These are phyloP conservation scores for Troides helena DNA, from an alignment of 2,888 invertebrate genomes.

Conservation along the genomic window DNA sequence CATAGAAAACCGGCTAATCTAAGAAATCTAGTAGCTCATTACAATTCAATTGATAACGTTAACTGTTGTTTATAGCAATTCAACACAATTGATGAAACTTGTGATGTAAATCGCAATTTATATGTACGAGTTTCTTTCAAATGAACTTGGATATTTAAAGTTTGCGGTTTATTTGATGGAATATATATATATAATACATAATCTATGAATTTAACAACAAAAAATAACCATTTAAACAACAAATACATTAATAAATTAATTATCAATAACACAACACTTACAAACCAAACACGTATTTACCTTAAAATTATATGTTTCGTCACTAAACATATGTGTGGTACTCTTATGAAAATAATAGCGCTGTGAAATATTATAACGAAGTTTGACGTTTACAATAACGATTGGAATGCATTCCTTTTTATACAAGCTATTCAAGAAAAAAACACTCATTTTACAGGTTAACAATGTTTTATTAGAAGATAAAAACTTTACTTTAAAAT, in stretches of 20 bases:
- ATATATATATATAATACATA: not conserved
- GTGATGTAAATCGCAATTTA: no score
- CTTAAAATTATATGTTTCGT: slow-evolving; percentile 4
- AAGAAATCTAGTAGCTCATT: not conserved
- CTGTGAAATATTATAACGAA: slow-evolving; percentile 5
- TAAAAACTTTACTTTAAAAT: not conserved
- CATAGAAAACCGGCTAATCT: not conserved
- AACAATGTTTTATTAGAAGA: not conserved
- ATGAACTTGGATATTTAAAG: not conserved
- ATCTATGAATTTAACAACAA: slow-evolving; percentile 9
- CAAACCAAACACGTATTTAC: slow-evolving; percentile 12
- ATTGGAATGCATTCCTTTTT: slow-evolving; percentile 26
- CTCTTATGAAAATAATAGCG: slow-evolving; percentile 14
- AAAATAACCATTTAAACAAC: slow-evolving; percentile 19
- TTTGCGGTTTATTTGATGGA: not conserved
- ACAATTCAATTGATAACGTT: not conserved
- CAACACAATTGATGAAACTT: not conserved
- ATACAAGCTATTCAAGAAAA: slow-evolving; percentile 4
- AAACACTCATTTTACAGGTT: not conserved
- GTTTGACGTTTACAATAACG: slow-evolving; percentile 5
- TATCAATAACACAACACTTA: slow-evolving; percentile 25
- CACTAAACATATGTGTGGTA: not conserved
- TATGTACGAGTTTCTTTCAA: no score
- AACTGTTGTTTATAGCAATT: not conserved
- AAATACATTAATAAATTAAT: slow-evolving; percentile 27